Evolutionary conservation across 2,888 invertebrate genomes (phyloP), one percentile per base, ranked within the genome.

Genomic region (Noctua fimbriata): DNA sequence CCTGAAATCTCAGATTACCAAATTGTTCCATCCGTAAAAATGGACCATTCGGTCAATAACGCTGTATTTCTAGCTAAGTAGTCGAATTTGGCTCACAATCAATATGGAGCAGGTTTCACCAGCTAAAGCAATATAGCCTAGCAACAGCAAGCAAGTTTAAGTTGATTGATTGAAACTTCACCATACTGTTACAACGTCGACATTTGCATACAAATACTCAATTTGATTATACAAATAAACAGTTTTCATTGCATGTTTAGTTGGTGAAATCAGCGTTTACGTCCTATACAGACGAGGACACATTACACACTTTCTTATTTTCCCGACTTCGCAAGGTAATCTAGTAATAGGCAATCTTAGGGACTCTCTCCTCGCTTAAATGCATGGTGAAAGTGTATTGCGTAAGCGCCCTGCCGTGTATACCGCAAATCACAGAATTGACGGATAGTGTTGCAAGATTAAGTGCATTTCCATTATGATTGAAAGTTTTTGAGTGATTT

Each of bases 361-460:
- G 95, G 95, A 94, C 95, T 95, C 96, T 96, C 96, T 94, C 95
- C 95, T 95, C 96, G 93, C 95, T 93, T 93, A 93, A 94, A 95
- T 94, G 94, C 91, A 94, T 89, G 93, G 96, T 94, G 96, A 96
- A 96, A 96, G 96, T 94, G 89, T 82, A 91, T 96, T 96, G 93
- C 95, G 93, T 95, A 96, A 96, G 93, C 82, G 93, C 95, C 94
- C 94, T 93, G 89, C 89, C 85, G 92, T 91, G 92, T 91, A 92
- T 91, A 94, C 95, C 94, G 94, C 95, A 94, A 95, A 95, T 95
- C 94, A 93, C 90, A 90, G 91, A 93, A 93, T 92, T 92, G 93
- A 93, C 92, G 90, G 66, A 86, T 86, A 85, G 78, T 86, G 80
- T 82, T 83, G 80, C 83, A 76, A 89, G 81, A 86, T 83, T 85